These are phyloP conservation scores for Eulithis testata DNA, from an alignment of 2,888 invertebrate species.

Conservation along the genomic window DNA sequence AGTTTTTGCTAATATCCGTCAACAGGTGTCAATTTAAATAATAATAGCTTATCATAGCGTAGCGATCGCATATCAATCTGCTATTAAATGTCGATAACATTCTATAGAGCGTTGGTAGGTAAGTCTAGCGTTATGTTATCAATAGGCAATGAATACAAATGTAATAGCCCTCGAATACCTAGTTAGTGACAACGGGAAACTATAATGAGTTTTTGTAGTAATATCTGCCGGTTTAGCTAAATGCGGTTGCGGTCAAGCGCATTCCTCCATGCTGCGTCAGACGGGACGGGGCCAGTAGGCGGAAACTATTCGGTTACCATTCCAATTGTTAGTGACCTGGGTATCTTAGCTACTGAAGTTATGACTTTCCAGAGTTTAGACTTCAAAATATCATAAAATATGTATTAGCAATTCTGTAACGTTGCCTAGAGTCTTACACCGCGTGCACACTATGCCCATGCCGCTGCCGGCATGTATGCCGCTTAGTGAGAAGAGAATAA, in stretches of 20 bases:
- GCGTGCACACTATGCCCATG: too few species aligned
- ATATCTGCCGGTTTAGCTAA: constrained; percentile 15
- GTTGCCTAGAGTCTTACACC: too few species aligned
- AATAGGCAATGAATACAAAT: constrained; percentile 1
- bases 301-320: constrained; percentile 14
- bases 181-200: neutral
- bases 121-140: constrained; percentile 1
- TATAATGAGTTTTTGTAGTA: constrained; percentile 5
- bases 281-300: neutral
- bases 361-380: too few species aligned
- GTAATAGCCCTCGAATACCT: constrained; percentile 1
- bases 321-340: neutral
- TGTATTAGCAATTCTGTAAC: too few species aligned
- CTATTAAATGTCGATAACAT: constrained; percentile 22
- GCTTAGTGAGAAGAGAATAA: too few species aligned
- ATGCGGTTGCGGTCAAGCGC: constrained; percentile 14
- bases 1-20: constrained; percentile 6
- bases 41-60: constrained; percentile 20
- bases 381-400: too few species aligned
- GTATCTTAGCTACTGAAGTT: neutral
- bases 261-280: constrained; percentile 12
- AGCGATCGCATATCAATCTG: constrained; percentile 22
- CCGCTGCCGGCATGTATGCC: too few species aligned
- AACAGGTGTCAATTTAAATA: constrained; percentile 23
- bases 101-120: constrained; percentile 1